Base-by-base conservation (phyloP, 2,888 invertebrate genomes). In the Drosophila diplacantha region DNA sequence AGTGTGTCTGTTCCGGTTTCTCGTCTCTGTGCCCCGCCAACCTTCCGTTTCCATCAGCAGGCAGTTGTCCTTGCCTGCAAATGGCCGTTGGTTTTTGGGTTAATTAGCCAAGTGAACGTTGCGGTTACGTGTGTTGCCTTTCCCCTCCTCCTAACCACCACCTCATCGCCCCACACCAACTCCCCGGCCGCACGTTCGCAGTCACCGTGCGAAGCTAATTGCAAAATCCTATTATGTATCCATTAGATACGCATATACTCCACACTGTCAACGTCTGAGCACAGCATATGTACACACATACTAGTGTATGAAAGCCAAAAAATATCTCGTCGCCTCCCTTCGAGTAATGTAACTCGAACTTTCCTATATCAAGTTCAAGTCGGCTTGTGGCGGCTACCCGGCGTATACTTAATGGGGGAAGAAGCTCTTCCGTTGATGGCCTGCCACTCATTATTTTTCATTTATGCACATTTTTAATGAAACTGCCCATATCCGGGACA, bases 221-320 rank as follows among this genome's bases (percentile, higher is more conserved):
- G 75, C 74, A 76, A 84, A 84, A 84, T 84, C 83, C 80, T 85
- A 81, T 85, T 85, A 84, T 84, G 80, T 81, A 79, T 84, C 85
- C 85, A 85, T 84, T 84, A 84, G 83, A 83, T 68, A 81, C 76
- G 78, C 78, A 72, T 70, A 74, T 37, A 29, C 32, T 24, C n/a
- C 22, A 37, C 12, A 34, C 43, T 32, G 20, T 41, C 52, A 41
- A 52, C 16, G 41, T 31, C 32, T 18, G 22, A 44, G 18, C 18
- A 41, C 24, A 41, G 3, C 41, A 39, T 39, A 22, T 5, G 22
- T 9, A 43, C 70, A 71, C 58, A 69, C 75, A 69, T 44, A 63
- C 43, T 22, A 18, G 37, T 37, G 37, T 37, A 5, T n/a, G 20
- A 32, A 16, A 34, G 39, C 56, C 70, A 72, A 72, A 57, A 67